phyloP scores from a whole-genome alignment of 2,113 vertebrate species.

The Tricholaema leucomelas region DNA sequence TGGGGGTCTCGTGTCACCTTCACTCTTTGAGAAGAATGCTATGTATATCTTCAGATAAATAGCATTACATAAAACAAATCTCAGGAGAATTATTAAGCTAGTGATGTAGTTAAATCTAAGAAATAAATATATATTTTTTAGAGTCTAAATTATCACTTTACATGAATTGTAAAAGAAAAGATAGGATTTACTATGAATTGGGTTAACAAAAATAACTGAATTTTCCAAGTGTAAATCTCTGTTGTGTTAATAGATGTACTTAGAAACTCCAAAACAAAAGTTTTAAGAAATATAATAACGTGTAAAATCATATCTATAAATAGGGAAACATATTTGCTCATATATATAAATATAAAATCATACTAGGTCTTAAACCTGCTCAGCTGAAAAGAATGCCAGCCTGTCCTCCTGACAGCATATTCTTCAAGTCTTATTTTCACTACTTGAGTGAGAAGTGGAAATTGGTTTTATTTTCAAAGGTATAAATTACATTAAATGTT shows the following conservation, averaged over 20 bases:
- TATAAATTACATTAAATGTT: neutral
- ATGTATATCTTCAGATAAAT: neutral
- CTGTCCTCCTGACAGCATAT: neutral
- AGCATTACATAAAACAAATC: neutral
- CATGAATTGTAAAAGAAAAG: neutral
- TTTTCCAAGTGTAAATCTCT: neutral
- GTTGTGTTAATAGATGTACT: neutral
- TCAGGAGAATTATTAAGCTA: neutral
- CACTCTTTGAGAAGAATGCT: neutral
- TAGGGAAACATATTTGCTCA: neutral
- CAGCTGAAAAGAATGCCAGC: neutral
- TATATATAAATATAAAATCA: neutral
- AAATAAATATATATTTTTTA: neutral
- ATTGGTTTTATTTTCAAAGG: neutral
- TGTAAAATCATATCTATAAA: neutral
- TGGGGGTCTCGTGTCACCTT: neutral
- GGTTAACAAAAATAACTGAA: slow-evolving; percentile 14
- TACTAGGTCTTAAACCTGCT: neutral
- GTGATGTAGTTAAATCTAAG: neutral
- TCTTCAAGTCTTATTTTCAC: neutral
- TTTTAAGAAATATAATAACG: neutral
- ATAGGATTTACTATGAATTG: neutral
- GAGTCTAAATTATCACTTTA: neutral
- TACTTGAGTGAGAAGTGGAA: neutral
- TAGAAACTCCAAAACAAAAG: neutral